phyloP scores from a whole-genome alignment of 2,888 invertebrate species.

The Chelonus formosanus region DNA sequence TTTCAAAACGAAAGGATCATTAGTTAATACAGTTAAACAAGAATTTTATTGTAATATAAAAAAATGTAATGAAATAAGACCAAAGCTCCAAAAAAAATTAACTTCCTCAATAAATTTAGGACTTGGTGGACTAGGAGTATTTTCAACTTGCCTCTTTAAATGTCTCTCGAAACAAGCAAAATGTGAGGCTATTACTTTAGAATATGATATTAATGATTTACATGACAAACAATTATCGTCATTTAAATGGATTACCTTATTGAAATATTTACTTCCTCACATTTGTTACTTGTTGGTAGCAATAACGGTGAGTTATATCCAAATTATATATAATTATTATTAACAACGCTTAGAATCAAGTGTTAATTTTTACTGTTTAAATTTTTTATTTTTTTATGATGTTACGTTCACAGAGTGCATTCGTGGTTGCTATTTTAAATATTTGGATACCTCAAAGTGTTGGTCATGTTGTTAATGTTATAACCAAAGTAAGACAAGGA shows the following conservation, averaged over 20 bases:
- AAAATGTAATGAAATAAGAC: slow-evolving; percentile 6
- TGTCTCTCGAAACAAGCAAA: slow-evolving; percentile 28
- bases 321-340: slow-evolving; percentile 6
- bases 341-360: slow-evolving; percentile 9
- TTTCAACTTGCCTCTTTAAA: slow-evolving; percentile 40
- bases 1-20: slow-evolving; percentile 35
- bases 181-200: slow-evolving; percentile 33
- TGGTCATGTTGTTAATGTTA: slow-evolving; percentile 83
- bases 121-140: slow-evolving; percentile 42
- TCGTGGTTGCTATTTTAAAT: slow-evolving; percentile 87
- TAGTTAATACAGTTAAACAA: slow-evolving; percentile 36
- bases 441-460: slow-evolving; percentile 88
- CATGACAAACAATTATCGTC: slow-evolving; percentile 25
- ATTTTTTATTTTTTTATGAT: slow-evolving; percentile 22
- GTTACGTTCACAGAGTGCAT: slow-evolving; percentile 74
- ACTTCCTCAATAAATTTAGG: not conserved
- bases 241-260: slow-evolving; percentile 81
- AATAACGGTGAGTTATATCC: slow-evolving; percentile 73
- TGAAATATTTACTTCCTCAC: slow-evolving; percentile 79
- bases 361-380: too few species aligned
- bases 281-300: slow-evolving; percentile 80
- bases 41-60: slow-evolving; percentile 19
- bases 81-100: slow-evolving; percentile 9
- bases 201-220: slow-evolving; percentile 26
- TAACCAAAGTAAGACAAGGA: slow-evolving; percentile 69